Conservation (phyloP, 2,888 invertebrate species). For the Brachypalpus laphriformis region DNA sequence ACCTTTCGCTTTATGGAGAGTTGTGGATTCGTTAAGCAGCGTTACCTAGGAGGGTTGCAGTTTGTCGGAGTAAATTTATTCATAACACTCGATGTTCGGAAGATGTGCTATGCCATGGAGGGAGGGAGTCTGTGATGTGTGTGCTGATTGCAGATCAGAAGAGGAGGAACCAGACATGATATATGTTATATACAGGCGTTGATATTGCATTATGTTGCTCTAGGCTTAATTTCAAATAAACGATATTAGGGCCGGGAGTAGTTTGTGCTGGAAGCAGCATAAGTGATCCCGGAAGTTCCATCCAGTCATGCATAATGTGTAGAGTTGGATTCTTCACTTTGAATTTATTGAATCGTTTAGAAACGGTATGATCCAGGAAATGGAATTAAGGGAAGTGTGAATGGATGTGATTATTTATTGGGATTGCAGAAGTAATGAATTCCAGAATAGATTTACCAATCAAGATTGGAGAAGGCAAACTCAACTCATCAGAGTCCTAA, state of each 20-base stretch:
- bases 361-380: slow-evolving; percentile 13
- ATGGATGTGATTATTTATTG: too few species aligned
- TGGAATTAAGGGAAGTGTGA: background rate
- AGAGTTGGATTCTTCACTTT: background rate
- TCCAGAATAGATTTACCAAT: too few species aligned
- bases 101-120: slow-evolving; percentile 26
- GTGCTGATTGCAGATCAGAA: slow-evolving; percentile 49
- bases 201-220: slow-evolving; percentile 38
- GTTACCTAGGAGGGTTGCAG: slow-evolving; percentile 26
- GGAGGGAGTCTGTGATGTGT: slow-evolving; percentile 40
- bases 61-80: slow-evolving; percentile 64
- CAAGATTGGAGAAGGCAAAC: too few species aligned
- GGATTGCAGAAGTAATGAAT: too few species aligned
- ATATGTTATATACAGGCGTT: slow-evolving; percentile 42
- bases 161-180: slow-evolving; percentile 46
- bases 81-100: slow-evolving; percentile 54
- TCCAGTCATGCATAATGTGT: background rate
- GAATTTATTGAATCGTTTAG: slow-evolving; percentile 22
- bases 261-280: slow-evolving; percentile 8
- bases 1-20: slow-evolving; percentile 49
- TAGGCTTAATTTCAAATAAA: slow-evolving; percentile 29
- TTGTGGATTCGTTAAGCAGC: slow-evolving; percentile 8
- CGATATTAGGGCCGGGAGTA: slow-evolving; percentile 16
- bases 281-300: slow-evolving; percentile 59
- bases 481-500: too few species aligned